A percentile compares a stretch with the other conserved stretches of the same genome.
Conservation (phyloP, 1,140 invertebrate genomes). For the Ips typographus region DNA sequence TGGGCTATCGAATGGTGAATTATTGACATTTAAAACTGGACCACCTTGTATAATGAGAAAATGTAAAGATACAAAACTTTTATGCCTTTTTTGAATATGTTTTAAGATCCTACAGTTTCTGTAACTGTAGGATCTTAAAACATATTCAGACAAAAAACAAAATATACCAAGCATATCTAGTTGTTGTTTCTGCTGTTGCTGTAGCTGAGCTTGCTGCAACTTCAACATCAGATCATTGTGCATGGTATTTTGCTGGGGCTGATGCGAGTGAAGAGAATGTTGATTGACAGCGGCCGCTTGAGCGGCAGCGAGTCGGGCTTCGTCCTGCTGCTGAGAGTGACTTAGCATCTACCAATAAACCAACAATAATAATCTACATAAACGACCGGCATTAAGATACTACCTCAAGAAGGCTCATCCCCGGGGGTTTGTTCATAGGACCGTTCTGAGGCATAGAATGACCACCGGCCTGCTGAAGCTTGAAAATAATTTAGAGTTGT, state of each 20-base stretch:
- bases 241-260: slow-evolving; percentile 47
- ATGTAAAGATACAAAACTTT: too few species aligned
- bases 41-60: neutral
- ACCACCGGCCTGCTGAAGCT: slow-evolving; percentile 67
- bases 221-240: slow-evolving; percentile 57
- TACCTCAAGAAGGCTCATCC: slow-evolving; percentile 66
- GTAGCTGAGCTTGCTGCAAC: slow-evolving; percentile 56
- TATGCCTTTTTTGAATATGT: too few species aligned
- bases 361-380: neutral
- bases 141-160: neutral
- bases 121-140: too few species aligned
- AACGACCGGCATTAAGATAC: neutral
- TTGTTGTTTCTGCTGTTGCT: slow-evolving; percentile 43
- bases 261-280: slow-evolving; percentile 41
- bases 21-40: neutral
- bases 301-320: slow-evolving; percentile 48
- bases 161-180: slow-evolving; percentile 52
- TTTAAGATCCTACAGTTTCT: too few species aligned
- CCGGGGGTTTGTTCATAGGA: slow-evolving; percentile 54
- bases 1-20: too few species aligned
- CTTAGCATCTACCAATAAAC: slow-evolving; percentile 55
- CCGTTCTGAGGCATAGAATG: slow-evolving; percentile 62
- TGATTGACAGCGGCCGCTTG: slow-evolving; percentile 45
- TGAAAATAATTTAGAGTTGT: slow-evolving; percentile 35
- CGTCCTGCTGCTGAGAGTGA: slow-evolving; percentile 56